Base-by-base conservation (phyloP, 2,113 vertebrate species). In the Dasyprocta punctata region DNA sequence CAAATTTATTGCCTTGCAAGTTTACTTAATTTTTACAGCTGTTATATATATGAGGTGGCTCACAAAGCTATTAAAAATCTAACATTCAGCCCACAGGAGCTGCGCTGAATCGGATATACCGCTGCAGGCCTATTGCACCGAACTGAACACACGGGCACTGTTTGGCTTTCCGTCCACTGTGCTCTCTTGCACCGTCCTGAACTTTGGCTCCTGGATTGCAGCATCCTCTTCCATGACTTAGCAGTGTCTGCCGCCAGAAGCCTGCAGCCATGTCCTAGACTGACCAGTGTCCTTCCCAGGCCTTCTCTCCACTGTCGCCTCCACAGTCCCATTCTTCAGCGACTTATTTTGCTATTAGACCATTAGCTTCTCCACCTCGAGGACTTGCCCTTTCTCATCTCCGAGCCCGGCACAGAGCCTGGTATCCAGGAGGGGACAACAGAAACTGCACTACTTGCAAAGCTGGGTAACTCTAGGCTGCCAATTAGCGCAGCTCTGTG, bases 131-230 rank as follows among this genome's bases (percentile, higher is more conserved):
- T 67, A 2, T 7, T 73, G 1, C 47, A 38, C n/a, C 52, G 38
- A 81, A 63, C 7, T 7, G 2, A 1, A 9, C 0, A 47, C 56
- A 26, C 2, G 6, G 17, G 12, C 3, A 6, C 28, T 14, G 0
- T 24, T 26, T 24, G 33, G 20, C 8, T 16, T 28, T 20, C 38
- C 26, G 2, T 22, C 60, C 10, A 2, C n/a, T 14, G 5, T 26
- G 12, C 4, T 19, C 58, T 41, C 24, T 1, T 2, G 8, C 14
- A 5, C 17, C 33, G 30, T 56, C 38, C 41, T 13, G 9, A 30
- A 5, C 52, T 49, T 77, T 10, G 10, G 13, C 28, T 30, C 47
- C 10, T 24, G 11, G 1, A 3, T 49, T 54, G 19, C 0, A 9
- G 1, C 2, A 0, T 3, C 52, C n/a, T 67, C 47, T 6, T 49